Percentiles rank a stretch among this genome's conserved stretches.
phyloP scores from a whole-genome alignment of 2,888 invertebrate genomes.

The Gordius sp. region DNA sequence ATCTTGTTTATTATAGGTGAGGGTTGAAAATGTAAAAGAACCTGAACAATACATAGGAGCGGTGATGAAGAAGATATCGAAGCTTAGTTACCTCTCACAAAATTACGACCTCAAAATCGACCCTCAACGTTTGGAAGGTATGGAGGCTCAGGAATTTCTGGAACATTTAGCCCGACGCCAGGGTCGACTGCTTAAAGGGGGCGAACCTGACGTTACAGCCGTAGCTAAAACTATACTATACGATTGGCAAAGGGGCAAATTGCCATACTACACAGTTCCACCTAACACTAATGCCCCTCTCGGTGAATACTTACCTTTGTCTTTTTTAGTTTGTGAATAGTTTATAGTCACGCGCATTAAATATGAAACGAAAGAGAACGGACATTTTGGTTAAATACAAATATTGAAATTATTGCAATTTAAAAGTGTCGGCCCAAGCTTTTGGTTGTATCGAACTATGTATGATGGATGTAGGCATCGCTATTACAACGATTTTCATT shows the following conservation, averaged over 20 bases:
- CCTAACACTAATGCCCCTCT: slow-evolving; percentile 32
- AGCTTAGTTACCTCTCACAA: slow-evolving; percentile 57
- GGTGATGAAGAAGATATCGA: slow-evolving; percentile 51
- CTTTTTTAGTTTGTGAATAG: no score
- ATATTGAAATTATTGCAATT: no score
- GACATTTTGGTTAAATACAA: no score
- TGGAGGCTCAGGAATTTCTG: slow-evolving; percentile 54
- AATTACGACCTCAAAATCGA: slow-evolving; percentile 59
- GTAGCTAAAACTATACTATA: slow-evolving; percentile 79
- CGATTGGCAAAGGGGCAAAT: slow-evolving; percentile 89
- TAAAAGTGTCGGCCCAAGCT: no score
- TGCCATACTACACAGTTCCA: slow-evolving; percentile 73
- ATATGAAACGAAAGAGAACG: no score
- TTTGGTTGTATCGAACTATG: no score
- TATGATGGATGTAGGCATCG: no score
- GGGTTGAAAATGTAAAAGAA: slow-evolving; percentile 68
- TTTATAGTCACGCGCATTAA: no score
- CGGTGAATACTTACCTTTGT: no score
- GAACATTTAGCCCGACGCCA: slow-evolving; percentile 57
- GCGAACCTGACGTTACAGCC: slow-evolving; percentile 69
- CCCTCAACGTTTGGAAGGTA: slow-evolving; percentile 50
- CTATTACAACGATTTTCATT: no score
- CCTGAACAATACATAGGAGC: slow-evolving; percentile 77
- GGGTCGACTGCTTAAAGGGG: slow-evolving; percentile 74
- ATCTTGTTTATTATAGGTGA: slow-evolving; percentile 34